Evolutionary conservation across 2,113 vertebrate species (phyloP), one percentile per base, ranked within the genome.

Genomic region (Dinomys branickii): DNA sequence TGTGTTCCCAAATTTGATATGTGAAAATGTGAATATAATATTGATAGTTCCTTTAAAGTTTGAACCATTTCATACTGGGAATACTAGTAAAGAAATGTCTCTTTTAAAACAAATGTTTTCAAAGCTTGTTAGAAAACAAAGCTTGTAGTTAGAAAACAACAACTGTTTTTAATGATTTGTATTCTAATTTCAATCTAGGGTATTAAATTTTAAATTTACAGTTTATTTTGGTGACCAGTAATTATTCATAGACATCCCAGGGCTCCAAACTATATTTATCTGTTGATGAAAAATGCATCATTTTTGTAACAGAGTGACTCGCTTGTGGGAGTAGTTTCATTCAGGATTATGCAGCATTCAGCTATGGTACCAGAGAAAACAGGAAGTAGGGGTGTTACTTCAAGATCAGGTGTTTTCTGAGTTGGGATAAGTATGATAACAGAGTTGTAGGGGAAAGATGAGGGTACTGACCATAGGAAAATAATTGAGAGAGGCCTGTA

Each of bases 91-190:
- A 86, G n/a, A 78, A 94, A 41, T 65, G 6, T 88, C 47, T 84
- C 2, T 50, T 94, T 88, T 65, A 94, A 82, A 92, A 89, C 44
- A 94, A 56, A 75, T 87, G 52, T 38, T 94, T 89, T 96, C 41
- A 90, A 82, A 96, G 69, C 81, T 30, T 86, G 12, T 87, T 6
- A 86, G 75, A 85, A 90, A 93, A 61, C 6, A 92, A n/a, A 61
- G 69, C 85, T 30, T 86, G 3, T 82, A 88, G 12, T 83, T 6
- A 86, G 65, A 85, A 90, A 93, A 61, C 6, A 92, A 33, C 44
- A 80, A 19, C 47, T n/a, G n/a, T n/a, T n/a, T 91, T 85, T 82
- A 92, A 19, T 3, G 11, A 67, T 33, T 33, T 78, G 11, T 50
- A 69, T 86, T 96, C 14, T 11, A 77, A 28, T 92, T 90, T 86